Conservation (phyloP, 2,113 vertebrate genomes). For the Anser cygnoides region DNA sequence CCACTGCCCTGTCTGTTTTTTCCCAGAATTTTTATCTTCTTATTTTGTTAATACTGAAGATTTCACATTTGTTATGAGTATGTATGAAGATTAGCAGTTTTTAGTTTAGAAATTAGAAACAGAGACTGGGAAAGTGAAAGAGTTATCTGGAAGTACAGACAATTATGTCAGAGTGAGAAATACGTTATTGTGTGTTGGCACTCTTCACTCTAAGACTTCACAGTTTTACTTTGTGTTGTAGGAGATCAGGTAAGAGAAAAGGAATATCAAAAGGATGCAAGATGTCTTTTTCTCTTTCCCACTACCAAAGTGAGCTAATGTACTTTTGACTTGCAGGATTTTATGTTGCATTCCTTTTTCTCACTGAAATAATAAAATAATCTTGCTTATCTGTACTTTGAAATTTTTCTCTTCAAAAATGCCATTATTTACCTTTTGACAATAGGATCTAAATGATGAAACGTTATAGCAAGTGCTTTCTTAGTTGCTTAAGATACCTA, state of each 20-base stretch:
- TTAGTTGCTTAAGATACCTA: neutral
- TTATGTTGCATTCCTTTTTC: neutral
- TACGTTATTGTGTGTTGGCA: fast-evolving
- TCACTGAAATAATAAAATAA: neutral
- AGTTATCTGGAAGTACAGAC: neutral
- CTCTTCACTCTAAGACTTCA: neutral
- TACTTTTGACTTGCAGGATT: neutral
- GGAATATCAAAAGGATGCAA: neutral
- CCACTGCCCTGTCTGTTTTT: neutral
- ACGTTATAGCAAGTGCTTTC: neutral
- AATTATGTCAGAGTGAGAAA: neutral
- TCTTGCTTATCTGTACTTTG: neutral
- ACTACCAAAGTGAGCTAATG: neutral
- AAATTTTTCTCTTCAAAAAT: neutral
- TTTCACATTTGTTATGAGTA: neutral
- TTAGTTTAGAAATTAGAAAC: neutral
- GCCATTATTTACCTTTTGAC: neutral
- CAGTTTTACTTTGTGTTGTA: neutral
- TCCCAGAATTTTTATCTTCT: neutral
- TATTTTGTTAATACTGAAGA: neutral
- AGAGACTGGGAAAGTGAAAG: neutral
- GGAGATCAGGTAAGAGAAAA: neutral
- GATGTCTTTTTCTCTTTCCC: neutral
- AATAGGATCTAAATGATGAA: neutral
- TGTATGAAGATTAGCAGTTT: neutral